phyloP scores from a whole-genome alignment of 2,888 invertebrate species.

The Phortica okadai region DNA sequence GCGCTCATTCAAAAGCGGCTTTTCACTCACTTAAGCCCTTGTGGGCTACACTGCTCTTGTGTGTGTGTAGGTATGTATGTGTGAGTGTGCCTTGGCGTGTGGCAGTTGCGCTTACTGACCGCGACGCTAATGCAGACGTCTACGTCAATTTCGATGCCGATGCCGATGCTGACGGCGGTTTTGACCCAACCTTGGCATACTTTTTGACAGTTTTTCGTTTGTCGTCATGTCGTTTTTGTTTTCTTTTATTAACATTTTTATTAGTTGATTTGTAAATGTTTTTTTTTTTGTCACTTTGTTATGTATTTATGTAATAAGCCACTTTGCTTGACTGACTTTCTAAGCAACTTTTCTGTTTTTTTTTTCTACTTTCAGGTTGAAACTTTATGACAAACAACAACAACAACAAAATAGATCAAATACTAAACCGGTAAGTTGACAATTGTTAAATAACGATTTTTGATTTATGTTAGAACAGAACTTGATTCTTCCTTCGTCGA shows the following conservation, averaged over 20 bases:
- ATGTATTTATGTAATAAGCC: neutral
- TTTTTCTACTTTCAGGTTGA: neutral
- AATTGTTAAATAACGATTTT: too few relatives aligned
- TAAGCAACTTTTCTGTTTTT: neutral
- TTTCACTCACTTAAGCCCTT: conserved; percentile 36
- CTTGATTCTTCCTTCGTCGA: too few relatives aligned
- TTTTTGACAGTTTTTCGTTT: conserved; percentile 42
- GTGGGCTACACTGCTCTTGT: conserved; percentile 1
- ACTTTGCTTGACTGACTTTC: neutral
- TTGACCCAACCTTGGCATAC: conserved; percentile 62
- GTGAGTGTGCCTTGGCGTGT: conserved; percentile 15
- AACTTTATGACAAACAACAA: neutral
- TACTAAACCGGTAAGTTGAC: too few relatives aligned
- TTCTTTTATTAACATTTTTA: neutral
- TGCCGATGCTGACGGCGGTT: neutral
- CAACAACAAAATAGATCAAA: neutral
- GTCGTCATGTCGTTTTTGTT: conserved; percentile 8
- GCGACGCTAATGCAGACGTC: neutral
- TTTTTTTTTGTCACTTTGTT: conserved; percentile 7
- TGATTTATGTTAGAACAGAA: too few relatives aligned
- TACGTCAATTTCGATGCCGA: neutral
- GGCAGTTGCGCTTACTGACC: neutral
- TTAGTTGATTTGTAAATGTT: conserved; percentile 10
- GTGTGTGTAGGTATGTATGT: neutral
- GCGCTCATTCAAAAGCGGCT: conserved; percentile 34